These are phyloP conservation scores for Pachymerium ferrugineum DNA, from an alignment of 2,888 invertebrate species.

Conservation along the genomic window DNA sequence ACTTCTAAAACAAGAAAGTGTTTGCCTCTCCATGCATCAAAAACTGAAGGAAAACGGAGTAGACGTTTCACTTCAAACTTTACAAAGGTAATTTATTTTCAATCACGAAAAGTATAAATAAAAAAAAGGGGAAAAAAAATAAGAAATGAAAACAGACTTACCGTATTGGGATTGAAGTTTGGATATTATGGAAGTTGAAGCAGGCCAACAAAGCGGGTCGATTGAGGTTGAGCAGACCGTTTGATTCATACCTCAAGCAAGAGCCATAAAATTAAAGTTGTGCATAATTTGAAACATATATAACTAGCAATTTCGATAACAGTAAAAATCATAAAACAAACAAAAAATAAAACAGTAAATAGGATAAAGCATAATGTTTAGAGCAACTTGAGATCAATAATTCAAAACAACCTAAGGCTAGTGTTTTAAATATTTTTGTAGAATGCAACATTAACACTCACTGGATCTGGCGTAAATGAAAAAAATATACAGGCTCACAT, in stretches of 20 bases:
- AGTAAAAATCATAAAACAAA: not conserved
- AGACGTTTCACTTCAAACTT: not conserved
- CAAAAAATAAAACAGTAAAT: too few species aligned
- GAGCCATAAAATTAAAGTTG: slow-evolving; percentile 13
- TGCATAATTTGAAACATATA: not conserved
- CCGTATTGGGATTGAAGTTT: not conserved
- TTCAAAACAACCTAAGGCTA: too few species aligned
- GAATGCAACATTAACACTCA: too few species aligned
- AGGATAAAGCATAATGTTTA: too few species aligned
- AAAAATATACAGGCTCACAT: too few species aligned
- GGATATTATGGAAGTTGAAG: not conserved
- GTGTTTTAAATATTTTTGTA: too few species aligned
- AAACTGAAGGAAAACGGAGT: slow-evolving; percentile 15
- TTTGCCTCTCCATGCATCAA: not conserved
- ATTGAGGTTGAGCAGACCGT: not conserved
- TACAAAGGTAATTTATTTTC: not conserved
- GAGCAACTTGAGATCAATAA: too few species aligned
- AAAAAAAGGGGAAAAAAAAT: not conserved
- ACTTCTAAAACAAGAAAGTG: slow-evolving; percentile 1
- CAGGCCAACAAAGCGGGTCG: not conserved
- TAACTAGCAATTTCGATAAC: not conserved
- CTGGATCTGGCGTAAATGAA: too few species aligned
- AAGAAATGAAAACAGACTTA: not conserved
- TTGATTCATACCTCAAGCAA: not conserved
- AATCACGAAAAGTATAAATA: not conserved